Evolutionary conservation across 1,140 invertebrate species (phyloP), one percentile per base, ranked within the genome.

Genomic region (Hermetia illucens): DNA sequence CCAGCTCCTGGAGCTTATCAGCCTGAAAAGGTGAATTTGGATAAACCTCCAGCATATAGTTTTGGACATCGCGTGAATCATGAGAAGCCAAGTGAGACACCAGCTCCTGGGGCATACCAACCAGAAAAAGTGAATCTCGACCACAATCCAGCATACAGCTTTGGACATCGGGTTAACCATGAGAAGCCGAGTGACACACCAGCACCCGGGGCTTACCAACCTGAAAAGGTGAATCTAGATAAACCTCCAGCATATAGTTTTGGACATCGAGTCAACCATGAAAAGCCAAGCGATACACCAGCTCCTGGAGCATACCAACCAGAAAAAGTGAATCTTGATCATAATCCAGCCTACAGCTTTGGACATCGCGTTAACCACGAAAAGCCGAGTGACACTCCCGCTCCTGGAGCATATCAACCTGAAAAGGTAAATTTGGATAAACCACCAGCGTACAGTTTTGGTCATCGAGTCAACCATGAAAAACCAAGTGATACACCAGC

Each of bases 61-160:
- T 63, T 69, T 39, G 56, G 57, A 35, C 42, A 55, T 4, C 69
- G 64, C 47, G 48, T 70, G 0, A 72, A 72, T 48, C 73, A 76
- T 22, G 58, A 63, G 3, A 79, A 74, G 59, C 44, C 58, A 5
- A 79, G 79, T 50, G 64, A 73, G 22, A 79, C 77, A 9, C 6
- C 89, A 22, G 77, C 80, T 44, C 71, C 87, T 47, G 68, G 85
- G 52, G 67, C 77, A 57, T 74, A 91, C 66, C 69, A 78, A 65
- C 82, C 83, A 4, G 82, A 89, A 48, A 79, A 81, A 52, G 72
- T 73, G 9, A 66, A 76, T 24, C 50, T 66, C 17, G 62, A 62
- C 34, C 64, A 53, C 41, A 52, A 69, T 24, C 71, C 72, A 13
- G 64, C 70, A 44, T 74, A 69, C 44, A 71, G 59, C 17, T 68